Conservation (phyloP, 2,888 invertebrate genomes). For the Gerosis bhagava region DNA sequence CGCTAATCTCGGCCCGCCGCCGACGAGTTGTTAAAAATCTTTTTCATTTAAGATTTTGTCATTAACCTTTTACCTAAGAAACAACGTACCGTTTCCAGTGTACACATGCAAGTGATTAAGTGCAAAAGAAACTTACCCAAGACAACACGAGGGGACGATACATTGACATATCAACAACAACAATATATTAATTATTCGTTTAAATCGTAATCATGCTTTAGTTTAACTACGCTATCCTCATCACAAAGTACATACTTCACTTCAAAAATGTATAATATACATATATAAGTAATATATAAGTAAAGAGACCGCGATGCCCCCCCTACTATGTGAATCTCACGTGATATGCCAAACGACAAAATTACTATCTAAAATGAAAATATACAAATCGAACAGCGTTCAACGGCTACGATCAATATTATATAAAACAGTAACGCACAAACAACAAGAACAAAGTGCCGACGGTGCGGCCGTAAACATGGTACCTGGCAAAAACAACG, state of each 20-base stretch:
- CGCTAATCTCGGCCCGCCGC: constrained; percentile 59
- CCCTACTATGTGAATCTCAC: constrained; percentile 53
- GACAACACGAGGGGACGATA: constrained; percentile 57
- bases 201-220: constrained; percentile 30
- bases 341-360: constrained; percentile 71
- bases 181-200: constrained; percentile 41
- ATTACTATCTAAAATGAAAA: constrained; percentile 62
- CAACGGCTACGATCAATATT: constrained; percentile 42
- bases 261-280: constrained; percentile 31
- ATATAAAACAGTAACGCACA: constrained; percentile 56
- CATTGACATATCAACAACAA: constrained; percentile 55
- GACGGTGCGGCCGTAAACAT: constrained; percentile 51
- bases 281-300: constrained; percentile 33
- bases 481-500: constrained; percentile 55
- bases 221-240: constrained; percentile 47
- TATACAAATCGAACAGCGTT: constrained; percentile 34
- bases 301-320: constrained; percentile 55
- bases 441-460: constrained; percentile 50
- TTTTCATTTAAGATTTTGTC: constrained; percentile 61
- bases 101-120: constrained; percentile 66
- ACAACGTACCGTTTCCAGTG: constrained; percentile 53
- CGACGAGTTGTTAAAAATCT: constrained; percentile 60
- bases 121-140: constrained; percentile 64
- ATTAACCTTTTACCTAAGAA: constrained; percentile 55
- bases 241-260: constrained; percentile 62